phyloP scores from a whole-genome alignment of 2,888 invertebrate species.

The Lamellibrachia satsuma region DNA sequence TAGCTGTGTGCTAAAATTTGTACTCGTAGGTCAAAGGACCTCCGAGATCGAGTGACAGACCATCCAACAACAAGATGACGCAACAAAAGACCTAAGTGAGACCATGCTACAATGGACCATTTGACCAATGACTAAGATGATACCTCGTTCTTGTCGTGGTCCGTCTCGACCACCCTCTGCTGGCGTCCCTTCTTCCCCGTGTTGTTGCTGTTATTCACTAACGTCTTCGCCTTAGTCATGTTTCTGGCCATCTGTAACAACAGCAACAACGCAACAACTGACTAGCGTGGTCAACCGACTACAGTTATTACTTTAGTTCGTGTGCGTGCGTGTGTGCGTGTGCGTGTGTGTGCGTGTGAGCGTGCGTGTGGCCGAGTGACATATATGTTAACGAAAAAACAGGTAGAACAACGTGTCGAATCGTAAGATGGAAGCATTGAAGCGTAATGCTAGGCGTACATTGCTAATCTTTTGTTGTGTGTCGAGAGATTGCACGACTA shows the following conservation, averaged over 20 bases:
- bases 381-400: too few species aligned
- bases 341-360: too few species aligned
- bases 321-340: background rate
- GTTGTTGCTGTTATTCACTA: background rate
- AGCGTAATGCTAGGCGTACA: too few species aligned
- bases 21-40: too few species aligned
- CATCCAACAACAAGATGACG: too few species aligned
- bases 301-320: background rate
- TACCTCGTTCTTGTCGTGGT: background rate
- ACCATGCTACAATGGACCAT: background rate
- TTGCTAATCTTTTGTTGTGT: too few species aligned
- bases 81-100: background rate
- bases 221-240: background rate
- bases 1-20: too few species aligned
- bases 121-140: background rate
- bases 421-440: too few species aligned
- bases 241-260: background rate
- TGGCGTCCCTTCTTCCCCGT: background rate
- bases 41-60: too few species aligned
- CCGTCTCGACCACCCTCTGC: background rate
- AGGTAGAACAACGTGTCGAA: too few species aligned
- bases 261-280: background rate
- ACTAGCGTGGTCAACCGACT: background rate
- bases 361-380: too few species aligned
- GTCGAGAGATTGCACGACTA: too few species aligned